phyloP scores from a whole-genome alignment of 2,888 invertebrate genomes.

The Oligia latruncula region DNA sequence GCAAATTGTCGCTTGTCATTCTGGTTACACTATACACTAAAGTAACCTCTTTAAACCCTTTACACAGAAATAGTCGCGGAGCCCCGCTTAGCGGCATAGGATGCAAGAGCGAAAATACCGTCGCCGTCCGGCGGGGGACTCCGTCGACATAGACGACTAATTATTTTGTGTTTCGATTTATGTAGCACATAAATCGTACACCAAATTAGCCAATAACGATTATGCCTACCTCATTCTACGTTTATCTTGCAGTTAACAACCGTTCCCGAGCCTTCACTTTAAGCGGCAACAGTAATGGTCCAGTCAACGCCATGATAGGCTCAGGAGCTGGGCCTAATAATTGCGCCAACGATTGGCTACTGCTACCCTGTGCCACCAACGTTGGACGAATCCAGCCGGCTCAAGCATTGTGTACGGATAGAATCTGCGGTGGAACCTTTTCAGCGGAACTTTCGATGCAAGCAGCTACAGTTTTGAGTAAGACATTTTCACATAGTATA shows the following conservation, averaged over 20 bases:
- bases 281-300: slow-evolving; percentile 93
- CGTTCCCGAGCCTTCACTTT: slow-evolving; percentile 94
- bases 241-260: slow-evolving; percentile 91
- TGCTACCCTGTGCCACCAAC: slow-evolving; percentile 94
- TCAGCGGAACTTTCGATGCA: slow-evolving; percentile 93
- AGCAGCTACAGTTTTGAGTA: slow-evolving; percentile 93
- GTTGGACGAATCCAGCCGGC: slow-evolving; percentile 91
- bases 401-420: slow-evolving; percentile 92
- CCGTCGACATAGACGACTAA: no score
- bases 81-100: no score
- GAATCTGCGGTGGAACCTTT: slow-evolving; percentile 95
- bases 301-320: slow-evolving; percentile 92
- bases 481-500: slow-evolving; percentile 71
- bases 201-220: no score
- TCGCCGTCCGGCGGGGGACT: no score
- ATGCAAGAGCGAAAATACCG: no score
- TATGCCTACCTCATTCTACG: neutral
- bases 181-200: no score
- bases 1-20: no score
- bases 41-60: no score
- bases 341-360: slow-evolving; percentile 94
- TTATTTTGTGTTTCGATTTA: no score
- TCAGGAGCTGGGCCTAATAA: slow-evolving; percentile 92
- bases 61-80: no score
- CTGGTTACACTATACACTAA: no score